Evolutionary conservation across 2,888 invertebrate genomes (phyloP), one percentile per base, ranked within the genome.

Genomic region (Cryptus viduatorius): DNA sequence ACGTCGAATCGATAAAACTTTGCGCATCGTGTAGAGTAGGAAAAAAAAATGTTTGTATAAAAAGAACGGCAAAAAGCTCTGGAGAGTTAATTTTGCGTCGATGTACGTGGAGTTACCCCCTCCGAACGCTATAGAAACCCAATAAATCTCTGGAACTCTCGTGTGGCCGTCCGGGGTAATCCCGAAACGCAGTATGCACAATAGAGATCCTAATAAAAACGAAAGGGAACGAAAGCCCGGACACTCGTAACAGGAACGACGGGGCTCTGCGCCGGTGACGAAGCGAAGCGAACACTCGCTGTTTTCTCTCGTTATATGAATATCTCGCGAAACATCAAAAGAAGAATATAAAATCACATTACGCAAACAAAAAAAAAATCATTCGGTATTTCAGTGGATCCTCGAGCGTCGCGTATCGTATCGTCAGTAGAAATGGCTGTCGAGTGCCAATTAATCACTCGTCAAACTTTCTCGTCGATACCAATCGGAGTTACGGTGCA

Each of bases 71-170:
- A n/a, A 61, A 14, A 10, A 4, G 29, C 31, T 29, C 5, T 31
- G n/a, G 3, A 5, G 31, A 31, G 59, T 68, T 64, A 48, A 75
- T 19, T n/a, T 46, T 73, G 67, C 65, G 59, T 67, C 53, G 48
- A 19, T 48, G 67, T 64, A 24, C 24, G 42, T 37, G 12, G 71
- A 61, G 77, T 83, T 67, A 80, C 48, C 37, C 56, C 24, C 12
- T n/a, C n/a, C 56, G 65, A 76, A 79, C 79, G 59, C 14, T 65
- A 68, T 64, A 61, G 75, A 76, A 79, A 65, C 65, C 69, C 79
- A 50, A 83, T 80, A 83, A 78, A 50, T 53, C 73, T 59, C 19
- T 44, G 68, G 16, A 67, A 48, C 71, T 50, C 48, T 65, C 29
- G 59, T 61, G 59, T 29, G 46, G 29, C 10, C 19, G n/a, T 37